Percentiles rank a stretch among this genome's conserved stretches.
These are phyloP conservation scores for Synanthedon vespiformis DNA, from an alignment of 2,888 invertebrate genomes.

Conservation along the genomic window DNA sequence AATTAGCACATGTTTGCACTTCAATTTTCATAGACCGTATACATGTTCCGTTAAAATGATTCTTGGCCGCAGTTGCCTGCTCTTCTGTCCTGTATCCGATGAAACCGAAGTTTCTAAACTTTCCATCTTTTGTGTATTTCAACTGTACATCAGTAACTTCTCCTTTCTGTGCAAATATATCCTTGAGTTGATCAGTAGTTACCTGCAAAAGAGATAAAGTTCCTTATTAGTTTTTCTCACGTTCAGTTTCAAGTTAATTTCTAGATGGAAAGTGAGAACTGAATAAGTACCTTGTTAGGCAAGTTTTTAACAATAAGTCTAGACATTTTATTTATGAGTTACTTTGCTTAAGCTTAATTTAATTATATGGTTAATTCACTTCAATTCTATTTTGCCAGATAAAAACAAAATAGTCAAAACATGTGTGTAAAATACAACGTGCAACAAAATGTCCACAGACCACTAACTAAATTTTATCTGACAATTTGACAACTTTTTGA, in stretches of 20 bases:
- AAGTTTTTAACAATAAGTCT: constrained; percentile 91
- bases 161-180: constrained; percentile 83
- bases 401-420: too few relatives aligned
- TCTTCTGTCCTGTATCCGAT: constrained; percentile 88
- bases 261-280: too few relatives aligned
- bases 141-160: constrained; percentile 93
- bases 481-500: too few relatives aligned
- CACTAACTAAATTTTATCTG: too few relatives aligned
- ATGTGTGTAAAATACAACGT: too few relatives aligned
- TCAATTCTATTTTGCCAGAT: too few relatives aligned
- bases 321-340: constrained; percentile 70
- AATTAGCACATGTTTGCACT: constrained; percentile 78
- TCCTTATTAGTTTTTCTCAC: not conserved
- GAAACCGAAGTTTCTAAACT: constrained; percentile 94
- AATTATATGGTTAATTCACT: too few relatives aligned
- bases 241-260: constrained; percentile 9
- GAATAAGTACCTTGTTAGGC: constrained; percentile 80
- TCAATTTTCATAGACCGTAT: constrained; percentile 85
- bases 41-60: constrained; percentile 86
- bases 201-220: constrained; percentile 70
- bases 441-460: too few relatives aligned
- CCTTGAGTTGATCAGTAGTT: constrained; percentile 79
- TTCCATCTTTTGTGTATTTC: constrained; percentile 92
- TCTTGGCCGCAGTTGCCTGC: constrained; percentile 81
- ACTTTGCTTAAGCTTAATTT: too few relatives aligned